These are phyloP conservation scores for Abrostola triplasia DNA, from an alignment of 2,888 invertebrate species.

Conservation along the genomic window DNA sequence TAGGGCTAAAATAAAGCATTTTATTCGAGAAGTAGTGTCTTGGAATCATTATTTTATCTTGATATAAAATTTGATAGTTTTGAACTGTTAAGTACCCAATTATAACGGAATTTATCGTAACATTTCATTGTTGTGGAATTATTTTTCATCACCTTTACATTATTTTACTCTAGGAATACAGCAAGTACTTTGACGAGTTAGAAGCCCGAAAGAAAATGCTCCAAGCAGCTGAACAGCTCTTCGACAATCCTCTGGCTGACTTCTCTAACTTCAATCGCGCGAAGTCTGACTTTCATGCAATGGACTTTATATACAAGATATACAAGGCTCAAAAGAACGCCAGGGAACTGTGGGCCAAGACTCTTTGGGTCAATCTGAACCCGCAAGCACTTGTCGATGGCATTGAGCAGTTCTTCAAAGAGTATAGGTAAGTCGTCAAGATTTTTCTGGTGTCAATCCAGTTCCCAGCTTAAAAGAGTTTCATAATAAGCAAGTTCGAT, in stretches of 20 bases:
- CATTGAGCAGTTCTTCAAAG: conserved; percentile 94
- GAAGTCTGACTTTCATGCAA: conserved; percentile 89
- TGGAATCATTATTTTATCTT: too few species aligned
- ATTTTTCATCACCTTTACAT: conserved; percentile 24
- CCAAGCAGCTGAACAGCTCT: conserved; percentile 93
- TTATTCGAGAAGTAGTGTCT: too few species aligned
- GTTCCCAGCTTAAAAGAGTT: neutral
- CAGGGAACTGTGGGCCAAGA: conserved; percentile 94
- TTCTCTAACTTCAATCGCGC: conserved; percentile 92
- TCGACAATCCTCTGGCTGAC: conserved; percentile 95
- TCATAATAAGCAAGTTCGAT: too few species aligned
- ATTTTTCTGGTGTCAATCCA: neutral
- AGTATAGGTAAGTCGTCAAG: conserved; percentile 87
- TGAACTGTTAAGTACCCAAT: too few species aligned
- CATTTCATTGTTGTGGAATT: conserved; percentile 7
- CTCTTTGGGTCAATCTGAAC: conserved; percentile 95
- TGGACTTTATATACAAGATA: conserved; percentile 93
- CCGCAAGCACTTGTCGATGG: conserved; percentile 95
- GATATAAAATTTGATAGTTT: too few species aligned
- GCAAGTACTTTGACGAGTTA: conserved; percentile 89
- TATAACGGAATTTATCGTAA: neutral
- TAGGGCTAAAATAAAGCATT: too few species aligned
- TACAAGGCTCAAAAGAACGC: conserved; percentile 93
- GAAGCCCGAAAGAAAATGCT: conserved; percentile 89
- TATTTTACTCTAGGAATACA: conserved; percentile 84